Evolutionary conservation across 2,888 invertebrate species (phyloP).

Genomic region (Temnothorax ravouxi): DNA sequence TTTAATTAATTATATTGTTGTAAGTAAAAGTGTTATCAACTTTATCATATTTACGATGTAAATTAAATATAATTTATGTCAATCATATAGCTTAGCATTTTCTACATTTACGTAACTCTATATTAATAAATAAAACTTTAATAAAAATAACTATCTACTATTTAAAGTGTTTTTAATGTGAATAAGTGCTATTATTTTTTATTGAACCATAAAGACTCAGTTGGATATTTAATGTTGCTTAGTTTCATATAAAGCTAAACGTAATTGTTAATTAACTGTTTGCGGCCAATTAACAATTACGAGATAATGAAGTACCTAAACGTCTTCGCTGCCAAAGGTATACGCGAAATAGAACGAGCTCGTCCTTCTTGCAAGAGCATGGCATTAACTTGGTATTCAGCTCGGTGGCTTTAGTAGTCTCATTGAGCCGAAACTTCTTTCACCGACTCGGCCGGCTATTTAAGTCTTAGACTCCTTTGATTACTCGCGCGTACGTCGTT

Average conservation of each 20-base stretch:
- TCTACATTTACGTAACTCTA: not conserved
- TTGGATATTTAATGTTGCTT: constrained; percentile 8
- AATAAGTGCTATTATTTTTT: not conserved
- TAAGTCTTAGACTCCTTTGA: constrained; percentile 74
- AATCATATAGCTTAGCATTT: not conserved
- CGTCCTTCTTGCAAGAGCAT: constrained; percentile 22
- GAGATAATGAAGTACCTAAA: constrained; percentile 31
- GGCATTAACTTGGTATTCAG: constrained; percentile 41
- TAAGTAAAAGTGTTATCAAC: not conserved
- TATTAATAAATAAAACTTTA: not conserved
- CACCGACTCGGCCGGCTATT: constrained; percentile 65
- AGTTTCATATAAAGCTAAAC: not conserved
- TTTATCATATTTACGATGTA: not conserved
- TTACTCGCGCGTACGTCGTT: constrained; percentile 77
- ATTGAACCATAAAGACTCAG: not conserved
- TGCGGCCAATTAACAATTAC: constrained; percentile 43
- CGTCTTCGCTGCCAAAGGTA: not conserved
- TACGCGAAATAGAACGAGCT: not conserved
- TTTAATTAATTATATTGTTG: constrained; percentile 8
- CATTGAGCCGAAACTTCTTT: constrained; percentile 65
- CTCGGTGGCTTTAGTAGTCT: constrained; percentile 39
- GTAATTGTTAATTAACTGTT: constrained; percentile 37
- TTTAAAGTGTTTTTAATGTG: not conserved
- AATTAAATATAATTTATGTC: not conserved
- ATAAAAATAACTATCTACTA: not conserved